Conservation (phyloP, 2,797 vertebrate genomes). For the Chrysocyon brachyurus region DNA sequence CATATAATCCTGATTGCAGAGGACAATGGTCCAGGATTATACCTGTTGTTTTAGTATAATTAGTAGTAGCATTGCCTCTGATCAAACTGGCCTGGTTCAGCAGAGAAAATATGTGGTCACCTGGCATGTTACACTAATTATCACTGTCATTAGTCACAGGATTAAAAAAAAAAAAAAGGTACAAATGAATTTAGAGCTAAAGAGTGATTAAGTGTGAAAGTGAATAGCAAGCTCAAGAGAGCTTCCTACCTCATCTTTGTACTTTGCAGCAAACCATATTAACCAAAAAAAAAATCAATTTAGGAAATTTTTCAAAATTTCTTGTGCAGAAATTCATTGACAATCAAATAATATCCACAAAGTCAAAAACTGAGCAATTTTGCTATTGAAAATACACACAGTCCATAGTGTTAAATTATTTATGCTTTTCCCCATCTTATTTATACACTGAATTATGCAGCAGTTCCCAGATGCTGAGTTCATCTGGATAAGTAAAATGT, state of each 20-base stretch:
- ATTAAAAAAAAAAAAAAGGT: not conserved
- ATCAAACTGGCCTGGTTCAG: not conserved
- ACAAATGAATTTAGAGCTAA: not conserved
- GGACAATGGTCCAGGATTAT: not conserved
- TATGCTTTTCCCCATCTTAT: not conserved
- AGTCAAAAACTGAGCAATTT: not conserved
- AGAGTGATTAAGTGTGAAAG: not conserved
- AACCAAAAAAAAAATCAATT: not conserved
- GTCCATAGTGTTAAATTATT: not conserved
- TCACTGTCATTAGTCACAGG: not conserved
- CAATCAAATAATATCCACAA: not conserved
- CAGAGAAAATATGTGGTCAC: not conserved
- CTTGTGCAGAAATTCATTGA: not conserved
- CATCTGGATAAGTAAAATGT: not conserved
- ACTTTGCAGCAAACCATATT: not conserved
- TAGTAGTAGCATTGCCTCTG: not conserved
- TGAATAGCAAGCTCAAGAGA: not conserved
- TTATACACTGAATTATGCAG: not conserved
- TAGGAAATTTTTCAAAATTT: not conserved
- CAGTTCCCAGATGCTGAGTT: not conserved
- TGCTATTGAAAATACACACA: not conserved
- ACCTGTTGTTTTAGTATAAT: not conserved
- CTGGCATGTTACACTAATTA: not conserved
- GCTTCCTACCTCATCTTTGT: not conserved
- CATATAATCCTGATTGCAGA: not conserved